phyloP scores from a whole-genome alignment of 64 coral and sea anemone species.

The Porites lutea region DNA sequence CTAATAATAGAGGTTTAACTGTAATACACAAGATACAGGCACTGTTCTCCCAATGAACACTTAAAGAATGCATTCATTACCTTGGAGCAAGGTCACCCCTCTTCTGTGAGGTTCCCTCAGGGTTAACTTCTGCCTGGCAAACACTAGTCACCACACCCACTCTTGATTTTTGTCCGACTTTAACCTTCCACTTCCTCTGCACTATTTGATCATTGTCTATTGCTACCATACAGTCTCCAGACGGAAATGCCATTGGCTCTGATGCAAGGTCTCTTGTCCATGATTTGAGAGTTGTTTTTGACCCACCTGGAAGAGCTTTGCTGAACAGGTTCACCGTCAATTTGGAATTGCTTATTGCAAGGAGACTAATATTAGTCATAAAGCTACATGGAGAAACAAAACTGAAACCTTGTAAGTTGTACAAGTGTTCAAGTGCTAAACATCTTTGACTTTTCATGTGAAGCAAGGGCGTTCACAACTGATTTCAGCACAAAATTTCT shows the following conservation, averaged over 20 bases:
- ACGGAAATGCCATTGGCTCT: background rate
- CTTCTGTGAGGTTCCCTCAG: background rate
- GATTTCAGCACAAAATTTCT: background rate
- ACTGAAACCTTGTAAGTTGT: background rate
- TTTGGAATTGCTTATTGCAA: constrained; percentile 8
- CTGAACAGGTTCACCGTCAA: background rate
- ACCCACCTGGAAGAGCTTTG: constrained; percentile 29
- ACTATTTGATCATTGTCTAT: constrained; percentile 34
- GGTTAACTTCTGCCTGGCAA: constrained; percentile 11
- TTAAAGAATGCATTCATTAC: no score
- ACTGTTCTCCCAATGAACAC: no score
- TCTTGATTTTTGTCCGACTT: background rate
- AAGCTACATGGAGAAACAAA: constrained; percentile 25
- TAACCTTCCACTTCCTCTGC: constrained; percentile 16
- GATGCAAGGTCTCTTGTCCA: constrained; percentile 2
- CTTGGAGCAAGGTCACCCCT: constrained; percentile 2
- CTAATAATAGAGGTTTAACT: no score
- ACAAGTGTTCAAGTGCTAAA: constrained; percentile 30
- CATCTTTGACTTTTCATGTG: background rate
- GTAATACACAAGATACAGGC: no score
- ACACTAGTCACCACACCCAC: constrained; percentile 41
- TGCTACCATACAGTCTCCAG: constrained; percentile 14
- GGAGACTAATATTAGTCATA: background rate
- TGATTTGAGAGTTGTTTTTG: background rate
- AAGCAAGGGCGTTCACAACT: background rate